Conservation (phyloP, 1,140 invertebrate species). For the Lamellibrachia luymesi region DNA sequence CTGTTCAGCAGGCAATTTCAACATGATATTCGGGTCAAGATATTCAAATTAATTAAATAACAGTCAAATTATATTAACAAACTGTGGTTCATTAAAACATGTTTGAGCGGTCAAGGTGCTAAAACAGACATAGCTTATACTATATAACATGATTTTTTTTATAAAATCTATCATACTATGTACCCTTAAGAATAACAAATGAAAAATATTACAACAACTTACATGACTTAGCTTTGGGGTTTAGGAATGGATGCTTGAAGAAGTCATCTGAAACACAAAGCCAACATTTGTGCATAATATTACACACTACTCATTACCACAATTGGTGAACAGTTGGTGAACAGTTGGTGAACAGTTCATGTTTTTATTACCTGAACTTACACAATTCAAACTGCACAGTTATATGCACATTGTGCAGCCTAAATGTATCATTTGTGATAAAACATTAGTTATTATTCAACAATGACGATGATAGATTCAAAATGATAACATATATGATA, state of each 20-base stretch:
- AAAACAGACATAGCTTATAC: no score
- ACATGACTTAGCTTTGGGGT: constrained; percentile 19
- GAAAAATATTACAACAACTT: not conserved
- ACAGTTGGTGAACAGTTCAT: not conserved
- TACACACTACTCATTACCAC: not conserved
- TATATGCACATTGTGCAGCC: not conserved
- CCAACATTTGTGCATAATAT: not conserved
- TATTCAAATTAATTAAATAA: no score
- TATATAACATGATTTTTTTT: no score
- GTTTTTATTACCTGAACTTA: not conserved
- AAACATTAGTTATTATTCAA: not conserved
- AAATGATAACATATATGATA: not conserved
- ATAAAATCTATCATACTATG: no score
- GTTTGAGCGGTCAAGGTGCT: no score
- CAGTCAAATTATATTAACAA: no score
- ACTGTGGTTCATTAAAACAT: no score
- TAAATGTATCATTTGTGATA: not conserved
- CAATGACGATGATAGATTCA: not conserved
- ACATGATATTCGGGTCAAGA: no score
- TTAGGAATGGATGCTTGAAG: constrained; percentile 77
- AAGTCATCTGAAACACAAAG: constrained; percentile 69
- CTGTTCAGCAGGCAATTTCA: no score
- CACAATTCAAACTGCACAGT: not conserved
- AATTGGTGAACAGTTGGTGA: not conserved
- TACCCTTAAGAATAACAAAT: no score